Conservation (phyloP, 2,113 vertebrate genomes). For the Mystacornis crossleyi region DNA sequence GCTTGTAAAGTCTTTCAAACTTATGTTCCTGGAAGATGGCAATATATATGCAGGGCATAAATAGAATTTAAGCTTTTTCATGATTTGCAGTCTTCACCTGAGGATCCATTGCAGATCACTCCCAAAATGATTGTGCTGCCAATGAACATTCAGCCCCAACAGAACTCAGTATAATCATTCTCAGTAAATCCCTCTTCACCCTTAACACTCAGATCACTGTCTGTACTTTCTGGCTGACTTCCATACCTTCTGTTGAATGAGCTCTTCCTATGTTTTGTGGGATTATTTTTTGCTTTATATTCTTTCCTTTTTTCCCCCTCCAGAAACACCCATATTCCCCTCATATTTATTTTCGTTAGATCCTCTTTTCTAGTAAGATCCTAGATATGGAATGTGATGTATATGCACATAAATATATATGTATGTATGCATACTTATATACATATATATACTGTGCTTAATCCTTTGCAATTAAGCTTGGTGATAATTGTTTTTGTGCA, state of each 20-base stretch:
- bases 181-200: not conserved
- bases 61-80: not conserved
- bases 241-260: not conserved
- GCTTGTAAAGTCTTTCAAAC: not conserved
- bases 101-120: not conserved
- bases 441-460: constrained; percentile 18
- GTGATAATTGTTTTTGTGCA: constrained; percentile 72
- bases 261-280: not conserved
- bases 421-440: not conserved
- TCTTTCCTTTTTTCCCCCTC: fast-evolving
- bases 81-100: not conserved
- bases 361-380: not conserved
- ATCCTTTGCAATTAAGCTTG: constrained; percentile 68
- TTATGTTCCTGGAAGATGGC: not conserved
- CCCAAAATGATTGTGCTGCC: not conserved
- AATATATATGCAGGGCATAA: not conserved
- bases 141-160: not conserved
- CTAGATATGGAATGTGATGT: not conserved
- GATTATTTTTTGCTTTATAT: not conserved
- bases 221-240: not conserved
- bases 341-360: not conserved
- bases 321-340: not conserved
- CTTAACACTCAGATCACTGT: not conserved
- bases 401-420: not conserved
- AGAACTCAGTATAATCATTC: not conserved